Evolutionary conservation across 2,888 invertebrate genomes (phyloP).

Genomic region (Psylliodes chrysocephalus): DNA sequence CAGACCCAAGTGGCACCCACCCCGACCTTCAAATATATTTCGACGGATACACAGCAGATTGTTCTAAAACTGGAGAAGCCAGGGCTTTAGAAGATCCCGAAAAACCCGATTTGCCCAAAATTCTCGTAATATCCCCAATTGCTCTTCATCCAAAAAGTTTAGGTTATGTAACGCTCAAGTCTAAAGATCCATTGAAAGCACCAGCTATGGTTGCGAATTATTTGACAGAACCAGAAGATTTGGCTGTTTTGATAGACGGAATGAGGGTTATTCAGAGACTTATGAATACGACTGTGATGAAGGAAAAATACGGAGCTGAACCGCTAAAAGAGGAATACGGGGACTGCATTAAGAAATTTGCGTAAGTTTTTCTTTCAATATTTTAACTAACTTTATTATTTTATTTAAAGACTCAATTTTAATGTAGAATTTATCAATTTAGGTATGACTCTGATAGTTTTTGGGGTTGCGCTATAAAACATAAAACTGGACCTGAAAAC

Average conservation of each 20-base stretch:
- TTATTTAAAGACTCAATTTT: too few species aligned
- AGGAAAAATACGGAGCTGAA: slow-evolving; percentile 69
- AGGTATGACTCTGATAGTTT: slow-evolving; percentile 73
- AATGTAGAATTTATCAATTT: too few species aligned
- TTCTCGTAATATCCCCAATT: slow-evolving; percentile 68
- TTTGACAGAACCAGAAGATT: slow-evolving; percentile 74
- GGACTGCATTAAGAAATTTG: slow-evolving; percentile 63
- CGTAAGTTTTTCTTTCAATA: too few species aligned
- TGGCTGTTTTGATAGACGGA: slow-evolving; percentile 72
- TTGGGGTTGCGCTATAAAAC: slow-evolving; percentile 78
- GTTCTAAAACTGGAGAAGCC: slow-evolving; percentile 67
- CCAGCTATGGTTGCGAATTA: slow-evolving; percentile 85
- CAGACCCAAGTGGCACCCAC: slow-evolving; percentile 69
- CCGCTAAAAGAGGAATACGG: slow-evolving; percentile 65
- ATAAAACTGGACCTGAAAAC: slow-evolving; percentile 82
- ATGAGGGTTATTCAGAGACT: slow-evolving; percentile 69
- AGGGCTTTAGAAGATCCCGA: slow-evolving; percentile 61
- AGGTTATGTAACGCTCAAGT: slow-evolving; percentile 72
- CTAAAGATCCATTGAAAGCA: slow-evolving; percentile 74
- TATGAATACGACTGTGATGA: slow-evolving; percentile 69
- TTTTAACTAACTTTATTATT: too few species aligned
- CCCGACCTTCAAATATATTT: slow-evolving; percentile 78
- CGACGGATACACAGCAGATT: slow-evolving; percentile 71
- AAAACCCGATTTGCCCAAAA: slow-evolving; percentile 56
- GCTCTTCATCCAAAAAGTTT: slow-evolving; percentile 75